These are phyloP conservation scores for Nyctibius bracteatus DNA, from an alignment of 2,113 vertebrate genomes.

Conservation along the genomic window DNA sequence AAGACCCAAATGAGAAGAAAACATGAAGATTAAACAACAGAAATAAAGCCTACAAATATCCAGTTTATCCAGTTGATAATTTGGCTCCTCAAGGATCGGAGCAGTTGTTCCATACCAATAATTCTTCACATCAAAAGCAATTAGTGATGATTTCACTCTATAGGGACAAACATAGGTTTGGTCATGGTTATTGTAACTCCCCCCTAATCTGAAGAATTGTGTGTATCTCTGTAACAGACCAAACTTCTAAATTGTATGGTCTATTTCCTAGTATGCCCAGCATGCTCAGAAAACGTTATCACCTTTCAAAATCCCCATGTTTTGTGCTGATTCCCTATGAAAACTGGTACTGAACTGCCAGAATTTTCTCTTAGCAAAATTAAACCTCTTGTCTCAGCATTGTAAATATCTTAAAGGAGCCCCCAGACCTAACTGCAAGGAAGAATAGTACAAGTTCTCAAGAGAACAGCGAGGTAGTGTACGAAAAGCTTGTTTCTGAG, in stretches of 20 bases:
- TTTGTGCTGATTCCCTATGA: not conserved
- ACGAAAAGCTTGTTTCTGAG: not conserved
- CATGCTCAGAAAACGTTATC: not conserved
- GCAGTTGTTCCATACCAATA: not conserved
- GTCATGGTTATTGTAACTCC: not conserved
- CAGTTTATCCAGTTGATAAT: not conserved
- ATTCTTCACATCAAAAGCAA: not conserved
- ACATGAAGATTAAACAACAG: not conserved
- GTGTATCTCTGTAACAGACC: not conserved
- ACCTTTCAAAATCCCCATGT: not conserved
- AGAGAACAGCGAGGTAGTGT: constrained; percentile 46
- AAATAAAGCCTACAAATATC: not conserved
- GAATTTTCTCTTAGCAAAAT: not conserved
- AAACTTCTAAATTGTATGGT: not conserved
- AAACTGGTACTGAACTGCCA: not conserved
- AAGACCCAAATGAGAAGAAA: not conserved
- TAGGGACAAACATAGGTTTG: not conserved
- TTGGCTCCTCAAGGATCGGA: not conserved
- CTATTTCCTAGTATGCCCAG: not conserved
- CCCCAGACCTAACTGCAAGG: not conserved
- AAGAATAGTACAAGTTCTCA: constrained; percentile 4
- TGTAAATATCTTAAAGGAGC: not conserved
- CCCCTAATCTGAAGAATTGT: not conserved
- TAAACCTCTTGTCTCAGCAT: not conserved
- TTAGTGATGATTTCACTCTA: not conserved